Evolutionary conservation across 2,888 invertebrate species (phyloP).

Genomic region (Ptilodon capucinus): DNA sequence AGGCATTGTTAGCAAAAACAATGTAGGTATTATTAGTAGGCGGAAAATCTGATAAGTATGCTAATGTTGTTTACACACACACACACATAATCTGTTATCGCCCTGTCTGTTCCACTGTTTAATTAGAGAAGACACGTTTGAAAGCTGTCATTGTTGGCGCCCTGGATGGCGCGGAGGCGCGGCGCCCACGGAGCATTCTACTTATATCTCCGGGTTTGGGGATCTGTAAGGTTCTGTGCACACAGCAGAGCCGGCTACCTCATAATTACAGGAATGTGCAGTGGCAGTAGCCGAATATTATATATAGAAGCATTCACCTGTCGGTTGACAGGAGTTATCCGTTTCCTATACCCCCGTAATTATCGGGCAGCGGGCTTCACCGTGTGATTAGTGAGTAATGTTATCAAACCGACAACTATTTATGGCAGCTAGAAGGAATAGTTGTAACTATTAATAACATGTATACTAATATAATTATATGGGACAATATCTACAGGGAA

Average conservation of each 20-base stretch:
- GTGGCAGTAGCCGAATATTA: too few relatives aligned
- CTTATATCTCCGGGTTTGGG: constrained; percentile 43
- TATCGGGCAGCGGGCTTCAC: too few relatives aligned
- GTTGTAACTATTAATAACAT: constrained; percentile 17
- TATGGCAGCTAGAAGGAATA: constrained; percentile 16
- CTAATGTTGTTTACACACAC: constrained; percentile 43
- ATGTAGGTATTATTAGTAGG: constrained; percentile 2
- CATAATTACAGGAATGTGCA: too few relatives aligned
- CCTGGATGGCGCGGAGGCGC: constrained; percentile 5
- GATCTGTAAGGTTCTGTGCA: too few relatives aligned
- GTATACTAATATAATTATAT: neutral
- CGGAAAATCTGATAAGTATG: constrained; percentile 28
- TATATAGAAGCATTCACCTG: too few relatives aligned
- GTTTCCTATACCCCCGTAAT: too few relatives aligned
- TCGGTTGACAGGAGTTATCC: too few relatives aligned
- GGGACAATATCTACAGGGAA: neutral
- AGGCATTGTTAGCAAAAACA: neutral
- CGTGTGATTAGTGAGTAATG: too few relatives aligned
- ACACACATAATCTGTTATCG: constrained; percentile 45
- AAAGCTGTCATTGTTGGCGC: constrained; percentile 50
- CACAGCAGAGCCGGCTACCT: too few relatives aligned
- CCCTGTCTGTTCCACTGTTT: constrained; percentile 54
- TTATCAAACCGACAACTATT: constrained; percentile 34
- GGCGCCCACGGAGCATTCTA: constrained; percentile 36
- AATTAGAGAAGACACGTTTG: constrained; percentile 60